Percentiles rank a stretch among this genome's conserved stretches.
Evolutionary conservation across 2,113 vertebrate species (phyloP).

Genomic region (human (Homo sapiens)): DNA sequence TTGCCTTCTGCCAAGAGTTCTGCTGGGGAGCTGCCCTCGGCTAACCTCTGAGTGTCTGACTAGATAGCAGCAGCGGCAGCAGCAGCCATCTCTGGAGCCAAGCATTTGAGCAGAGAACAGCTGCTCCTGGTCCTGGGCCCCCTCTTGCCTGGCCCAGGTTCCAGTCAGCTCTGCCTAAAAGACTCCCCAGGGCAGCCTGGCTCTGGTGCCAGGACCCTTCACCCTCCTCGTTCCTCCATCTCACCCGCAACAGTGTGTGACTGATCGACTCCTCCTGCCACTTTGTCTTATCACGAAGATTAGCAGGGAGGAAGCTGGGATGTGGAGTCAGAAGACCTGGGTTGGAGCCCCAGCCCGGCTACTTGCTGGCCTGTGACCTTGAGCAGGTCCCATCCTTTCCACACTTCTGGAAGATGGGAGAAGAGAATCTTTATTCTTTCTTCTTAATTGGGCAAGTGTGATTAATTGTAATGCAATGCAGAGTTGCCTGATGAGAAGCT

Average conservation of each 20-base stretch:
- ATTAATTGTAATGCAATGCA: background rate
- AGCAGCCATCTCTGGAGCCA: background rate
- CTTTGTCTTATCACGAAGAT: slow-evolving; percentile 52
- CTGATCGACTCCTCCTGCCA: slow-evolving; percentile 35
- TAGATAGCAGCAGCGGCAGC: background rate
- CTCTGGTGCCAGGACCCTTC: background rate
- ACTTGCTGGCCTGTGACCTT: slow-evolving; percentile 50
- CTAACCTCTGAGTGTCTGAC: slow-evolving; percentile 51
- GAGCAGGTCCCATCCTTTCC: slow-evolving; percentile 27
- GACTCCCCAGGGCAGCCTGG: background rate
- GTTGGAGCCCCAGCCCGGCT: background rate
- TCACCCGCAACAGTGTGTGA: background rate
- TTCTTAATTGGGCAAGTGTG: background rate
- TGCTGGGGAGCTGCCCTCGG: background rate
- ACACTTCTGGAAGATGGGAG: background rate
- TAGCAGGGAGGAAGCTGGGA: slow-evolving; percentile 15
- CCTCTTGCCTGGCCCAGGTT: background rate
- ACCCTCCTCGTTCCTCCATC: background rate
- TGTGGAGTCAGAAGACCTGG: background rate
- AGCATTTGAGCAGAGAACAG: background rate
- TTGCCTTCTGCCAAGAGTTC: background rate
- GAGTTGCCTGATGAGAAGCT: slow-evolving; percentile 1
- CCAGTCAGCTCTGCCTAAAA: background rate
- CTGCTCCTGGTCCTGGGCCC: background rate
- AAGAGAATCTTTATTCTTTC: background rate